Base-by-base conservation (phyloP, 1,140 invertebrate genomes). In the Ridgeia piscesae region DNA sequence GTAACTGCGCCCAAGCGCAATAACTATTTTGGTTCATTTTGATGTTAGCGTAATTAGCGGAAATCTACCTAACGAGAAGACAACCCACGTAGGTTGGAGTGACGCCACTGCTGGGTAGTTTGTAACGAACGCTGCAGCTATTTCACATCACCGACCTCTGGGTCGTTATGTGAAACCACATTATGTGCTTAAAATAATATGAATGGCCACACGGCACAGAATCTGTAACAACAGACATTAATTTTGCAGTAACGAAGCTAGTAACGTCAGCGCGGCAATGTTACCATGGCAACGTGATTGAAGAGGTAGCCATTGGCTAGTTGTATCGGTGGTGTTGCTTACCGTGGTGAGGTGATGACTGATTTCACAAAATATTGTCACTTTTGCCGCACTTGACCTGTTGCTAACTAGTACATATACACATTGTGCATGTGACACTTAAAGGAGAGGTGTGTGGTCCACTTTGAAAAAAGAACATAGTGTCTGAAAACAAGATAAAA, bases 221-320 rank as follows among this genome's bases (percentile, higher is more conserved):
- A 77, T 77, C 58, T 77, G 58, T 77, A 77, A 77, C 58, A 77
- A 77, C 58, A 77, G 58, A 77, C 58, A 77, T 77, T 77, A 77
- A 77, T 77, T 77, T 77, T 77, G 58, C 58, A 77, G 58, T 77
- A 77, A 77, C 58, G 58, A 77, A 77, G 17, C 58, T 77, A 77
- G 58, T 77, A 77, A 77, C 58, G 58, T 77, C 58, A 77, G 58
- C 58, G 27, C 58, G 58, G 58, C 27, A 21, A 27, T 77, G 58
- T 77, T 77, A 77, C 58, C 58, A 27, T 9, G 58, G 58, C 58
- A 77, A 77, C 58, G 17, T 77, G 58, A 77, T 77, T 17, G 58
- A 77, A 31, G 58, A 77, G 58, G 27, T 77, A 77, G 27, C 58
- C 17, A 31, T 77, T 77, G 58, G 17, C 58, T 4, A 77, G 58